Evolutionary conservation across 1,140 invertebrate species (phyloP), one percentile per base, ranked within the genome.

Genomic region (Dreissena polymorpha): DNA sequence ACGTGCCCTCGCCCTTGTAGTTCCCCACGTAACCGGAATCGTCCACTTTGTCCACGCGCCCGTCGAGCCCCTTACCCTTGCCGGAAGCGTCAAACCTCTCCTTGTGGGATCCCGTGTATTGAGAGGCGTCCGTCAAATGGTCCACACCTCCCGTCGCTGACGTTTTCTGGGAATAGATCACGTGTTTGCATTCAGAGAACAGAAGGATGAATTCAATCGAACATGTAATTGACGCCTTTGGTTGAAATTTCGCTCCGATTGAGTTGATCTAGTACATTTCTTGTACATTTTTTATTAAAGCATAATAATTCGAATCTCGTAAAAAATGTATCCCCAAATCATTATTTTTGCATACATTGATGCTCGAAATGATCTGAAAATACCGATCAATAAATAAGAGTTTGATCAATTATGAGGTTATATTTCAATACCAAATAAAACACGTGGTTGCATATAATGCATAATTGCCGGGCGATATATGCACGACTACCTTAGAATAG

Each of bases 41-140:
- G 8, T 93, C 88, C 2, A 39, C 73, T 6, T 74, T 29, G 10
- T 94, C 92, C 21, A 84, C 89, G 57, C 94, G 89, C 0, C 87
- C 94, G 10, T 91, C 92, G 68, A 91, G 90, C 10, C 94, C 94
- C 82, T 93, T 94, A 72, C 94, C 94, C 81, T 94, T 94, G 16
- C 94, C 94, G 7, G 89, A 88, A 7, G 83, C 88, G 83, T 94
- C 93, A 86, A 94, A 94, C 13, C 94, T 85, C 71, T 94, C 93
- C 81, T 94, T 94, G 83, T 94, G 94, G 18, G 92, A 86, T 21
- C 94, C 94, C 7, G 94, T 94, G 86, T 94, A 94, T 18, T 91
- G 86, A 5, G 85, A 84, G 14, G 90, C 85, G 85, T 94, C 93
- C 12, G 98, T 99, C 85, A 99, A 49, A 3, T 86, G 39, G 7